Conservation (phyloP, 2,113 vertebrate genomes). For the Otus sunia region DNA sequence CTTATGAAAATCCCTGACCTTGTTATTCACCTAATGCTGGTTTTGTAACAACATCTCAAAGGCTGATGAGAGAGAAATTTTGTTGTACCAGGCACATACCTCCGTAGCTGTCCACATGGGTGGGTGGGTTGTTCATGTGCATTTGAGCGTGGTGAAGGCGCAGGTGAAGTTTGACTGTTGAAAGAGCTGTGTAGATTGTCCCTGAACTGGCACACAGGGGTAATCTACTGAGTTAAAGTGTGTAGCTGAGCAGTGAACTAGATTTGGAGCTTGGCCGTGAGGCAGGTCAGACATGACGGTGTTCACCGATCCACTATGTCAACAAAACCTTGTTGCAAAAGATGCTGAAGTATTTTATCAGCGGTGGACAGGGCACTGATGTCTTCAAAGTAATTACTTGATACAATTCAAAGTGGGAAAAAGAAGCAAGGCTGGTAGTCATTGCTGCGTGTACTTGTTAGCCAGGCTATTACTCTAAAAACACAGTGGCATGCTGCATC, state of each 20-base stretch:
- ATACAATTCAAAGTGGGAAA: not conserved
- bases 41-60: not conserved
- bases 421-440: not conserved
- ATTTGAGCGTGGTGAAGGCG: not conserved
- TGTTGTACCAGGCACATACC: not conserved
- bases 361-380: not conserved
- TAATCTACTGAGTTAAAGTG: not conserved
- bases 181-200: not conserved
- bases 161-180: not conserved
- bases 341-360: not conserved
- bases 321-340: not conserved
- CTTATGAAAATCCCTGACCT: not conserved
- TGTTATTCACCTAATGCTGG: not conserved
- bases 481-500: rapidly evolving
- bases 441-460: not conserved
- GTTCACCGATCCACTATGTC: not conserved
- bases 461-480: not conserved
- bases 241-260: not conserved
- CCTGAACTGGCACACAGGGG: not conserved
- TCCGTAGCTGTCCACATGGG: not conserved
- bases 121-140: rapidly evolving
- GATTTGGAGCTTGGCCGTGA: not conserved
- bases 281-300: not conserved
- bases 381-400: not conserved
- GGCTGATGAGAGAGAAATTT: not conserved